phyloP scores from a whole-genome alignment of 2,113 vertebrate species.

The Pelodiscus sinensis region DNA sequence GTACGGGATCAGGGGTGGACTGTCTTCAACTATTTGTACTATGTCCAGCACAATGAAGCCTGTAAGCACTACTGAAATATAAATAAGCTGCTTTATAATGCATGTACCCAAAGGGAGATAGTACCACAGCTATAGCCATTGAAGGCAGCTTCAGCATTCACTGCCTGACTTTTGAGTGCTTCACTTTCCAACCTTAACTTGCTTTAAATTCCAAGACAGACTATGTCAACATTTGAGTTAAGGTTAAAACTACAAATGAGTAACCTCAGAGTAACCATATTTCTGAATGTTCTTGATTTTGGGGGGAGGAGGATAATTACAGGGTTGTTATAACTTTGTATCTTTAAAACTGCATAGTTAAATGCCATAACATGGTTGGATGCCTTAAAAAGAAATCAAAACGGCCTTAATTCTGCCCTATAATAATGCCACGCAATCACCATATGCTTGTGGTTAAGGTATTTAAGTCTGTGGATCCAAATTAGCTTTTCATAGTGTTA shows the following conservation, averaged over 20 bases:
- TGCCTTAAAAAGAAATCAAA: neutral
- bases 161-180: neutral
- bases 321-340: neutral
- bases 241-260: neutral
- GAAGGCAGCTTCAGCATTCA: neutral
- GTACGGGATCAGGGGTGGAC: fast-evolving
- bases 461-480: neutral
- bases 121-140: neutral
- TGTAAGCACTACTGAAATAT: neutral
- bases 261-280: neutral
- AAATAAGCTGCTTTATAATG: neutral
- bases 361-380: neutral
- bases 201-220: neutral
- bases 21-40: neutral
- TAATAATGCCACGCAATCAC: neutral
- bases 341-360: neutral
- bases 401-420: neutral
- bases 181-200: too few species aligned
- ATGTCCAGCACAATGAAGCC: neutral
- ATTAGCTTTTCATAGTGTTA: neutral
- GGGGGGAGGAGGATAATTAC: neutral
- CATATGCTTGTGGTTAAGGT: neutral
- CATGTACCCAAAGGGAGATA: neutral
- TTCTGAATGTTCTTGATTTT: neutral
- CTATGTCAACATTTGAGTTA: neutral